Evolutionary conservation across 2,888 invertebrate species (phyloP).

Genomic region (Calliopum simillimum): DNA sequence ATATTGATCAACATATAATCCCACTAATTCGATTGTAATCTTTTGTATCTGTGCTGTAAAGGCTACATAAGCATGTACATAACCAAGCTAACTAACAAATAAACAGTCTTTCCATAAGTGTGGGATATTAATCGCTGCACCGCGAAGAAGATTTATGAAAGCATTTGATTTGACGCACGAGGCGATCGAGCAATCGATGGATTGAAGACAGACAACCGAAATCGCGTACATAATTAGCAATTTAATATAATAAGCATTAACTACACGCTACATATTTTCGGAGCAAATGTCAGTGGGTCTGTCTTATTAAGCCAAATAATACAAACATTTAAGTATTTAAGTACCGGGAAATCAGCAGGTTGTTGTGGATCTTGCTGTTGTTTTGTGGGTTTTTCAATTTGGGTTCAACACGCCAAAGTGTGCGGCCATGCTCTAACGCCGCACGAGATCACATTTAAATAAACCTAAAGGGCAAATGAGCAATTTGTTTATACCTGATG

Average conservation of each 20-base stretch:
- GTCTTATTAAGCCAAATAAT: conserved; percentile 13
- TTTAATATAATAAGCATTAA: conserved; percentile 23
- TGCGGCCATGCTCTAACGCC: conserved; percentile 13
- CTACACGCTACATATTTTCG: background rate
- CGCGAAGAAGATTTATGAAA: conserved; percentile 1
- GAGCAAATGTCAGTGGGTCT: conserved; percentile 5
- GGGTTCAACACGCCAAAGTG: conserved; percentile 1
- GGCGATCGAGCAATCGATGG: background rate
- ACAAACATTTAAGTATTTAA: conserved; percentile 17
- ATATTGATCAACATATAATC: too few species aligned
- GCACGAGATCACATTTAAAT: conserved; percentile 30
- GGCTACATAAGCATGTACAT: too few species aligned
- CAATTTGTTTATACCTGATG: conserved; percentile 34
- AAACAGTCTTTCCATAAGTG: conserved; percentile 36
- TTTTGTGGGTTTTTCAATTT: background rate
- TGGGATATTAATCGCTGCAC: conserved; percentile 40
- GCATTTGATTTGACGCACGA: conserved; percentile 5
- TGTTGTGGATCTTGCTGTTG: conserved; percentile 34
- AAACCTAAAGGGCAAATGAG: conserved; percentile 23
- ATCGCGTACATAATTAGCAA: conserved; percentile 55
- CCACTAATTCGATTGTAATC: too few species aligned
- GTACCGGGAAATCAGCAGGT: conserved; percentile 44
- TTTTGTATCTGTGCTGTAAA: too few species aligned
- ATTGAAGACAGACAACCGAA: conserved; percentile 1
- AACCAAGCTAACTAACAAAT: too few species aligned